These are phyloP conservation scores for Corythornis leucogaster DNA, from an alignment of 2,797 vertebrate species.

Conservation along the genomic window DNA sequence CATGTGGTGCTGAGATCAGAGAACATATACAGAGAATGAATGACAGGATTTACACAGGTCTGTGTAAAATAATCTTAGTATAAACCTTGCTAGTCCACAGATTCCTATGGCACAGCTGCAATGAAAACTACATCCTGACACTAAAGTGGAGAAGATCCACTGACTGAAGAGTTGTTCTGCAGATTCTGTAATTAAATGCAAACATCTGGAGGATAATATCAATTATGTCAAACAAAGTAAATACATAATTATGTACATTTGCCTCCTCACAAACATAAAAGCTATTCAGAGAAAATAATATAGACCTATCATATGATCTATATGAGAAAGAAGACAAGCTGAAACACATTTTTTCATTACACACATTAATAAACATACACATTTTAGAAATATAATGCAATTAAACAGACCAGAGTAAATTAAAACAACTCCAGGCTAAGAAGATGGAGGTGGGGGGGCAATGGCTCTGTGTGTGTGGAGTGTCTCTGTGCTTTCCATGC, in stretches of 20 bases:
- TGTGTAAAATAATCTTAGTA: neutral
- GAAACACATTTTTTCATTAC: neutral
- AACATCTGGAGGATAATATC: constrained; percentile 23
- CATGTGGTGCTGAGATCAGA: rapidly evolving
- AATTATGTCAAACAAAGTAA: constrained; percentile 7
- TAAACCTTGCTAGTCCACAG: neutral
- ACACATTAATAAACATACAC: neutral
- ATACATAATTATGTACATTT: neutral
- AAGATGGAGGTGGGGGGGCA: neutral
- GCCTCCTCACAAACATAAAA: neutral
- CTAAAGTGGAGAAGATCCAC: neutral
- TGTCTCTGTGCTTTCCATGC: neutral
- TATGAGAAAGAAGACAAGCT: neutral
- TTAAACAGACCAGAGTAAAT: neutral
- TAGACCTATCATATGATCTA: neutral
- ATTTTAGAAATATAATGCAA: neutral
- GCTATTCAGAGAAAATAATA: neutral
- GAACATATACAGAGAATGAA: neutral
- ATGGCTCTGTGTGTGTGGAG: too few species aligned
- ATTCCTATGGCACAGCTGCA: neutral
- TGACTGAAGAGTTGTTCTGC: neutral
- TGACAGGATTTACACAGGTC: neutral
- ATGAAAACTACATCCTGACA: neutral
- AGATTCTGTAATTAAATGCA: constrained; percentile 16
- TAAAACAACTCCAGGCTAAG: constrained; percentile 9